A percentile compares a stretch with the other conserved stretches of the same genome.
Conservation (phyloP, 2,797 vertebrate species). For the Monodelphis domestica region DNA sequence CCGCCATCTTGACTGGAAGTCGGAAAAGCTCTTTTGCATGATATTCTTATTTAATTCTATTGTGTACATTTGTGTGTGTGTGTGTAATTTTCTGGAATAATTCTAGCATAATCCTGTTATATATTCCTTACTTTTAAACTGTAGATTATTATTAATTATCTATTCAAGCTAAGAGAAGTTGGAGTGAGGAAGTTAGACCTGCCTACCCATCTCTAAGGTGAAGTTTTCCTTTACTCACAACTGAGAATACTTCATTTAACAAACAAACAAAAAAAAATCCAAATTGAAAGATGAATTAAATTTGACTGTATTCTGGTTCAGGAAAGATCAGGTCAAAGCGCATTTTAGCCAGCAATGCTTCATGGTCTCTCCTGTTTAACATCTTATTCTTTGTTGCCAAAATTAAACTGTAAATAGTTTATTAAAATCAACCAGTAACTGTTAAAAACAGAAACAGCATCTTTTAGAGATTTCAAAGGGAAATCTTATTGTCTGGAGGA, state of each 20-base stretch:
- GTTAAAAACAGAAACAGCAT: conserved; percentile 75
- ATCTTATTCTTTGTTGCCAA: conserved; percentile 59
- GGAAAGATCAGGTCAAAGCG: not conserved
- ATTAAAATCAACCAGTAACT: conserved; percentile 72
- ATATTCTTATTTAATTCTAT: too few species aligned
- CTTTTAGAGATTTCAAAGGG: conserved; percentile 84
- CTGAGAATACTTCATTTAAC: conserved; percentile 19
- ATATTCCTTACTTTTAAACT: not conserved
- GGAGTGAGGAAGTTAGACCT: not conserved
- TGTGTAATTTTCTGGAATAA: too few species aligned
- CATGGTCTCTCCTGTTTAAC: not conserved
- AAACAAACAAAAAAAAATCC: not conserved
- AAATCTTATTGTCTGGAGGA: conserved; percentile 86
- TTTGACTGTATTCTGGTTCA: not conserved
- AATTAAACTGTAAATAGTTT: conserved; percentile 77
- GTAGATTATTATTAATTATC: not conserved
- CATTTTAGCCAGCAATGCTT: not conserved
- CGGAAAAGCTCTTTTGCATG: too few species aligned
- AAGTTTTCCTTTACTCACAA: conserved; percentile 33
- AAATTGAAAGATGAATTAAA: not conserved
- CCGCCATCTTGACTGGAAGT: too few species aligned
- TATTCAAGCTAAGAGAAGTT: not conserved
- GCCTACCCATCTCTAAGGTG: too few species aligned
- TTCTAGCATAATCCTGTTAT: not conserved
- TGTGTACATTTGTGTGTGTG: too few species aligned